Percentiles rank a stretch among this genome's conserved stretches.
These are phyloP conservation scores for Zaprionus ornatus DNA, from an alignment of 1,140 invertebrate species.

Conservation along the genomic window DNA sequence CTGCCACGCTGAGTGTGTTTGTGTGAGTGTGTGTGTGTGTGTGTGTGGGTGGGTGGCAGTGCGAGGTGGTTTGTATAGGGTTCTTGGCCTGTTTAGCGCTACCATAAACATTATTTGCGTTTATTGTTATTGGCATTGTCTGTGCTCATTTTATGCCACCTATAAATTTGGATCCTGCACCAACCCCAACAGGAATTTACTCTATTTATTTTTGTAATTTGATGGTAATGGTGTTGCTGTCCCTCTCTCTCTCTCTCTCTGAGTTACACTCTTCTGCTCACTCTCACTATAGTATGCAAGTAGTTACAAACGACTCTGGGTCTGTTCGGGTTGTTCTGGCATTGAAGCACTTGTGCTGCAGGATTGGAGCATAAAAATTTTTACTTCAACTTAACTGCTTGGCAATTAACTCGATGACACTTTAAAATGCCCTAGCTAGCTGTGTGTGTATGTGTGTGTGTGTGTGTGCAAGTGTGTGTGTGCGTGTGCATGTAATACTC, in stretches of 20 bases:
- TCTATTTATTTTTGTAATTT: conserved; percentile 74
- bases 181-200: conserved; percentile 38
- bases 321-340: conserved; percentile 18
- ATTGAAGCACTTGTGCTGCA: conserved; percentile 26
- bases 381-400: conserved; percentile 36
- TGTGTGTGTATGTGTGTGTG: not conserved
- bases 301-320: not conserved
- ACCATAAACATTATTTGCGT: conserved; percentile 79
- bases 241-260: not conserved
- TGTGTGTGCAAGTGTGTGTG: not conserved
- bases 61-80: not conserved
- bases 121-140: conserved; percentile 81
- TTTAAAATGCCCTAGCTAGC: conserved; percentile 34
- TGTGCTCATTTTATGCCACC: conserved; percentile 72
- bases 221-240: conserved; percentile 67
- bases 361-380: conserved; percentile 29
- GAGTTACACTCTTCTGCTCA: not conserved
- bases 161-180: conserved; percentile 60
- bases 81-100: conserved; percentile 62
- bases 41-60: not conserved
- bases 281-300: not conserved
- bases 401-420: conserved; percentile 56
- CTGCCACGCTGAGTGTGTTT: not conserved
- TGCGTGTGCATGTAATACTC: conserved; percentile 13
- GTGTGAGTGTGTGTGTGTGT: conserved; percentile 1